These are phyloP conservation scores for Pheosia tremula DNA, from an alignment of 2,888 invertebrate genomes.

Conservation along the genomic window DNA sequence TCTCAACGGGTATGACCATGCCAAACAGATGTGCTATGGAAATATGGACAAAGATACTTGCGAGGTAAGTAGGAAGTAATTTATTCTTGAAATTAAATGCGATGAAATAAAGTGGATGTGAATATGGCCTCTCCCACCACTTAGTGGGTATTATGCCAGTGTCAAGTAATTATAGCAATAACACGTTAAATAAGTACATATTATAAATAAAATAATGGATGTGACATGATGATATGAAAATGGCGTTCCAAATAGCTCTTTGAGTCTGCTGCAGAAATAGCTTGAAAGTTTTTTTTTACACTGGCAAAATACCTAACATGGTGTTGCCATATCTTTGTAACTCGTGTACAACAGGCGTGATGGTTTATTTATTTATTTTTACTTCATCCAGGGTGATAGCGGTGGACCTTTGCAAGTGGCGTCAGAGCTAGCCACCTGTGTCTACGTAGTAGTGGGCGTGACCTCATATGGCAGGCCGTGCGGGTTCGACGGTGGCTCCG, in stretches of 20 bases:
- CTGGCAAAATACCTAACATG: too few relatives aligned
- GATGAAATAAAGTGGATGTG: too few relatives aligned
- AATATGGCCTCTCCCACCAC: not conserved
- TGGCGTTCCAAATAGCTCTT: too few relatives aligned
- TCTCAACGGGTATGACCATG: slow-evolving; percentile 35
- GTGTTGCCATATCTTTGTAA: too few relatives aligned
- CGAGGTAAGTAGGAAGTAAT: slow-evolving; percentile 33
- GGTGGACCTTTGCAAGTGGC: slow-evolving; percentile 16
- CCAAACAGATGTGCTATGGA: slow-evolving; percentile 51
- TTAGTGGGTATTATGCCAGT: not conserved
- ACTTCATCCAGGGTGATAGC: slow-evolving; percentile 16
- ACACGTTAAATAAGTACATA: too few relatives aligned
- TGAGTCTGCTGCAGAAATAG: too few relatives aligned
- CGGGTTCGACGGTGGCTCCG: slow-evolving; percentile 12
- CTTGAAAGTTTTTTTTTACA: too few relatives aligned
- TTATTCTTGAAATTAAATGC: too few relatives aligned
- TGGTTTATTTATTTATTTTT: not conserved
- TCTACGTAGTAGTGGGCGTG: slow-evolving; percentile 13
- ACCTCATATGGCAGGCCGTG: slow-evolving; percentile 16
- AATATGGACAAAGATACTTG: slow-evolving; percentile 47
- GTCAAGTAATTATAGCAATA: too few relatives aligned
- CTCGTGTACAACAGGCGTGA: too few relatives aligned
- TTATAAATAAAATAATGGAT: too few relatives aligned
- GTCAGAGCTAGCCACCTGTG: not conserved
- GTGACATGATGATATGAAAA: too few relatives aligned